Evolutionary conservation across 1,140 invertebrate species (phyloP), one percentile per base, ranked within the genome.

Genomic region (Philotrypesis tridentata): DNA sequence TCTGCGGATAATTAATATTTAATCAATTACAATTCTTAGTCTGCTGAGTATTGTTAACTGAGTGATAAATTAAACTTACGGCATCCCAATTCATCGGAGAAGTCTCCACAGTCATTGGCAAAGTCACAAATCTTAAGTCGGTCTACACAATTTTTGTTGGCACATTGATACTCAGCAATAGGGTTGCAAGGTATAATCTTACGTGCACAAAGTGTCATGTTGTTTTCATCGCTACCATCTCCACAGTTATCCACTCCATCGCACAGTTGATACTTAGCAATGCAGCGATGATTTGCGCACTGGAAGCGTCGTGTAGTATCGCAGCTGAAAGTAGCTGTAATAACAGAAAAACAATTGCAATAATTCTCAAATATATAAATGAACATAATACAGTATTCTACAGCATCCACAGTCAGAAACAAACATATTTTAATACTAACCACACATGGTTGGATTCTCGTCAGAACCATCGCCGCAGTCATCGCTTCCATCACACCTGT

Each of bases 381-480:
- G 25, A 40, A n/a, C n/a, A n/a, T n/a, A n/a, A n/a, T n/a, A n/a
- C n/a, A n/a, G n/a, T n/a, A n/a, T n/a, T n/a, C n/a, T n/a, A n/a
- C n/a, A n/a, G n/a, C n/a, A n/a, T n/a, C n/a, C n/a, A n/a, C n/a
- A n/a, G n/a, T n/a, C n/a, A n/a, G n/a, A n/a, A n/a, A n/a, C n/a
- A n/a, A n/a, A 55, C n/a, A 17, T 37, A 37, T 37, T 12, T 68
- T 60, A 60, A 31, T 72, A 92, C 89, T 90, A 87, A 93, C 93
- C 91, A 88, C 97, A 98, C 29, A 97, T 93, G 14, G 93, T 92
- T 0, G 95, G 92, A 68, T 94, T 94, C 92, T 99, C 98, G 90
- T 99, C 98, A 0, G 96, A 97, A 55, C 94, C 94, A 89, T 99
- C 98, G 12, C 96, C 96, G 88, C 98, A 99, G 89, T 99, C 98